These are phyloP conservation scores for Trimorus sp. DNA, from an alignment of 2,888 invertebrate species.

Conservation along the genomic window DNA sequence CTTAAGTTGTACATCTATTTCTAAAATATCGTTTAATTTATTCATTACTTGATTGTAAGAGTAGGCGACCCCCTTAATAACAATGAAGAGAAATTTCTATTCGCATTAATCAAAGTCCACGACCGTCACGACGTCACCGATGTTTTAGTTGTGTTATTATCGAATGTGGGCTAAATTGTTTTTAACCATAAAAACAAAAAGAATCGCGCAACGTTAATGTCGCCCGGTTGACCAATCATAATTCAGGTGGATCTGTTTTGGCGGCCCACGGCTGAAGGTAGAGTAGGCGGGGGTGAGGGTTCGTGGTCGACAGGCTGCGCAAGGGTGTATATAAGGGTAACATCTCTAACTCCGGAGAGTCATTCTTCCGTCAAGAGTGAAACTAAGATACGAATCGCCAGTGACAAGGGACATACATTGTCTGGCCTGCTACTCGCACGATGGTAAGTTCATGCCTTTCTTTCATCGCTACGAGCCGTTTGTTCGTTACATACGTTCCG, in stretches of 20 bases:
- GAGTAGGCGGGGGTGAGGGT: constrained; percentile 61
- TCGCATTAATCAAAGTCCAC: too few species aligned
- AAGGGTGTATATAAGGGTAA: constrained; percentile 79
- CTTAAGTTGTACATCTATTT: too few species aligned
- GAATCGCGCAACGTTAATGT: neutral
- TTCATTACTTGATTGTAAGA: too few species aligned
- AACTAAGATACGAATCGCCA: constrained; percentile 67
- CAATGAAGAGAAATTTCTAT: too few species aligned
- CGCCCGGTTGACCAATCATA: constrained; percentile 75
- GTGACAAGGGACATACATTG: constrained; percentile 35
- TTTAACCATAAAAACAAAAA: too few species aligned
- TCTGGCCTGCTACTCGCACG: constrained; percentile 16
- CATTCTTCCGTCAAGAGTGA: constrained; percentile 74
- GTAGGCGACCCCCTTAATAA: too few species aligned
- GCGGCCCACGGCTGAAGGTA: constrained; percentile 45
- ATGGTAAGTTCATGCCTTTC: constrained; percentile 51
- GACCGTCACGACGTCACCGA: too few species aligned
- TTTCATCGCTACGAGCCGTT: neutral
- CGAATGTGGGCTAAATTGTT: too few species aligned
- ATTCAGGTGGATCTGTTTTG: constrained; percentile 75
- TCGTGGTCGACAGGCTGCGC: constrained; percentile 72
- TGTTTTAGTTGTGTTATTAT: too few species aligned
- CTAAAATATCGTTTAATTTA: too few species aligned
- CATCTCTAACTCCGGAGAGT: constrained; percentile 77
- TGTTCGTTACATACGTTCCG: constrained; percentile 3